phyloP scores from a whole-genome alignment of 2,113 vertebrate genomes.

The Mustela lutreola region DNA sequence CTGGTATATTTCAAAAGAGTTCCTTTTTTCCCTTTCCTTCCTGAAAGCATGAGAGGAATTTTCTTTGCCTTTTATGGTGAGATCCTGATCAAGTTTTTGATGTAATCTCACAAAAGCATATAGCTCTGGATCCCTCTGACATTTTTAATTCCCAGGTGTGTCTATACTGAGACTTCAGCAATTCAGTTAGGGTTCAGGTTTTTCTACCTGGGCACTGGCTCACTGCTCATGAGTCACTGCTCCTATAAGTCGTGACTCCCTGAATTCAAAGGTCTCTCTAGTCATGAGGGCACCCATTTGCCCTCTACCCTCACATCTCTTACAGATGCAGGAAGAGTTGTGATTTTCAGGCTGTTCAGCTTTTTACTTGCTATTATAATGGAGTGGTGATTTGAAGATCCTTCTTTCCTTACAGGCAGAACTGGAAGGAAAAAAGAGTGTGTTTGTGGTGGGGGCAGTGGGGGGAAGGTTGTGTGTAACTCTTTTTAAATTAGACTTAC shows the following conservation, averaged over 20 bases:
- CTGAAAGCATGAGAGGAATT: no score
- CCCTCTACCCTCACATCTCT: neutral
- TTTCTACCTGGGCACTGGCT: neutral
- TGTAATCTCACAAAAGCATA: neutral
- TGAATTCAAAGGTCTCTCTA: neutral
- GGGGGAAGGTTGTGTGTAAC: neutral
- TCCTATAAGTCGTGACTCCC: neutral
- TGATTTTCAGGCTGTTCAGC: neutral
- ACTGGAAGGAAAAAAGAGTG: neutral
- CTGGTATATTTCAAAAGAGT: neutral
- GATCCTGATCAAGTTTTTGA: neutral
- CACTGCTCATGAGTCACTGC: neutral
- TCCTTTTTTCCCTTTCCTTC: neutral
- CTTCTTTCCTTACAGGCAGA: neutral
- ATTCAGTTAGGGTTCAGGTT: neutral
- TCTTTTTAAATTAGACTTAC: neutral
- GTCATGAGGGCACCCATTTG: neutral
- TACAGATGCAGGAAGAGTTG: neutral
- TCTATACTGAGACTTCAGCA: neutral
- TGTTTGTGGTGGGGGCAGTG: fast-evolving
- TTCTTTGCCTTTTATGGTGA: neutral
- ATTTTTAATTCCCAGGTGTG: neutral
- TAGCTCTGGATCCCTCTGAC: neutral
- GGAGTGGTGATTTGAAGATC: neutral
- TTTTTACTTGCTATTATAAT: neutral